A percentile compares a stretch with the other conserved stretches of the same genome.
phyloP scores from a whole-genome alignment of 2,888 invertebrate genomes.

The Cerastis rubricosa region DNA sequence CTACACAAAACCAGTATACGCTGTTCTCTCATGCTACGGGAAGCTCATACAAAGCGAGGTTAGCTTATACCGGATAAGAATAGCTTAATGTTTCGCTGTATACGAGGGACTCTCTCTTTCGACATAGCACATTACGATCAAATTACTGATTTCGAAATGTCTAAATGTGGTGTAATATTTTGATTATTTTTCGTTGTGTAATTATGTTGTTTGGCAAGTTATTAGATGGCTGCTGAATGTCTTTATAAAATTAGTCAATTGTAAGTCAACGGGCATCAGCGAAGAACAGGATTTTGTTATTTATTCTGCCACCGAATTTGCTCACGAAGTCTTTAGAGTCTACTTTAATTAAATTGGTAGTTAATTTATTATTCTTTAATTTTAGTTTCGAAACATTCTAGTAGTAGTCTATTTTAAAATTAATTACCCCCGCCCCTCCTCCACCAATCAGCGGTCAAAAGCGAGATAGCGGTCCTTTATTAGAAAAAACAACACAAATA shows the following conservation, averaged over 20 bases:
- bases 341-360: too few relatives aligned
- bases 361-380: background rate
- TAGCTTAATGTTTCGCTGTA: too few relatives aligned
- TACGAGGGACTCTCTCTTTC: conserved; percentile 69
- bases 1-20: too few relatives aligned
- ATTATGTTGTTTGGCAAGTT: conserved; percentile 24
- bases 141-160: conserved; percentile 70
- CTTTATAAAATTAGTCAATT: background rate
- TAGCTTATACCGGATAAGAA: too few relatives aligned
- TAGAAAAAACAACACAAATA: background rate
- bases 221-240: conserved; percentile 8
- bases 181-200: conserved; percentile 36
- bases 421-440: background rate
- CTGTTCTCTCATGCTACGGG: too few relatives aligned
- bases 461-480: background rate
- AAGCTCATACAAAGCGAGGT: too few relatives aligned
- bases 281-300: background rate
- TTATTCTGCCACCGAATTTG: background rate
- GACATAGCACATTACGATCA: conserved; percentile 69
- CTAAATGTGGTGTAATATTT: conserved; percentile 61
- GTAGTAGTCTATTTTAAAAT: background rate
- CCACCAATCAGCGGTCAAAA: background rate
- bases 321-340: background rate
- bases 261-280: background rate
- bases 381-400: background rate